phyloP scores from a whole-genome alignment of 2,888 invertebrate genomes.

The Leucoma salicis region DNA sequence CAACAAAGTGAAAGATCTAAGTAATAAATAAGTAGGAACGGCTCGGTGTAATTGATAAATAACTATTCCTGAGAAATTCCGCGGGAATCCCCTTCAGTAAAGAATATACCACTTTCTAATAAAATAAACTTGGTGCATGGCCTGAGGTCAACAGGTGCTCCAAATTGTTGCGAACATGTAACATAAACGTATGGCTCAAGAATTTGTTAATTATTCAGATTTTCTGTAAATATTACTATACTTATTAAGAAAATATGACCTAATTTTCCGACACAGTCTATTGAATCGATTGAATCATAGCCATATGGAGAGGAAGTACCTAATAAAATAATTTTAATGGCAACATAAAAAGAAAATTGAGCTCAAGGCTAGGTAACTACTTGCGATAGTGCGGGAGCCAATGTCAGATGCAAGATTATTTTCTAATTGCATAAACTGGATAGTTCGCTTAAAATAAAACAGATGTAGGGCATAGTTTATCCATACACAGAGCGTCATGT shows the following conservation, averaged over 20 bases:
- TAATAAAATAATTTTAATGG: slow-evolving; percentile 60
- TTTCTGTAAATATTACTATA: not conserved
- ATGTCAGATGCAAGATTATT: slow-evolving; percentile 46
- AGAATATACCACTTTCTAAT: no score
- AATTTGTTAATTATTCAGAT: slow-evolving; percentile 36
- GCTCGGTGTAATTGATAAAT: no score
- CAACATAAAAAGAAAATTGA: slow-evolving; percentile 49
- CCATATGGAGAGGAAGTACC: slow-evolving; percentile 55
- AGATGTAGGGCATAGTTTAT: slow-evolving; percentile 38
- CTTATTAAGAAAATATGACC: not conserved
- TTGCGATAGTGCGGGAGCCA: slow-evolving; percentile 40
- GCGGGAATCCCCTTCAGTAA: no score
- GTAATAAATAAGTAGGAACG: no score
- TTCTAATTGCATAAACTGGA: slow-evolving; percentile 43
- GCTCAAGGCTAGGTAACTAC: slow-evolving; percentile 63
- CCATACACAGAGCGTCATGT: no score
- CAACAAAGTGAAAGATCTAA: no score
- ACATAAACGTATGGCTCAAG: slow-evolving; percentile 27
- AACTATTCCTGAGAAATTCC: no score
- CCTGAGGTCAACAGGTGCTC: slow-evolving; percentile 19
- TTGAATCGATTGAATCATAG: slow-evolving; percentile 45
- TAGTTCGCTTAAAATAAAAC: slow-evolving; percentile 36
- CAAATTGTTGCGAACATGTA: slow-evolving; percentile 39
- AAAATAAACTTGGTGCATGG: no score
- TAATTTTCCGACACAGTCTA: slow-evolving; percentile 2